phyloP scores from a whole-genome alignment of 2,797 vertebrate genomes.

The Lepilemur septentrionalis region DNA sequence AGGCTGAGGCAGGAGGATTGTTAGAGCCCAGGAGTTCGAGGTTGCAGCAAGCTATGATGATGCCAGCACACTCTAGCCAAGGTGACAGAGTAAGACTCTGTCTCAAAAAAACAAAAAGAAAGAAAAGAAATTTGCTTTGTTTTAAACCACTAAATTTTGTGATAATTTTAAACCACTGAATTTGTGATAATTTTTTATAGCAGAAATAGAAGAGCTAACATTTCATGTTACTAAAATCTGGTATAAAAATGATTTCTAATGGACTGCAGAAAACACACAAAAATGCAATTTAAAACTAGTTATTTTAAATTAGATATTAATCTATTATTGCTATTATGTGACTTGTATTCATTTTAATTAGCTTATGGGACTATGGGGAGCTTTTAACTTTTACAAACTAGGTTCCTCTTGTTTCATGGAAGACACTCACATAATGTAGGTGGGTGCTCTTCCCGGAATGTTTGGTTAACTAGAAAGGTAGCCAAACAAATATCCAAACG shows the following conservation, averaged over 20 bases:
- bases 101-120: not conserved
- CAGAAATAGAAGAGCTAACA: not conserved
- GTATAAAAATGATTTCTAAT: not conserved
- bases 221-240: not conserved
- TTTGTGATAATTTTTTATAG: not conserved
- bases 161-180: not conserved
- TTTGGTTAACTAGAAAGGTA: not conserved
- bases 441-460: not conserved
- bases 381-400: not conserved
- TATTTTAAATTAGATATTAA: constrained; percentile 55
- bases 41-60: not conserved
- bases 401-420: not conserved
- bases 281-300: not conserved
- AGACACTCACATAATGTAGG: not conserved
- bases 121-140: not conserved
- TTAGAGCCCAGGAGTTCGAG: too few relatives aligned
- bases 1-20: not conserved
- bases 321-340: not conserved
- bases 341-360: constrained; percentile 43
- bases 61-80: not conserved
- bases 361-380: not conserved
- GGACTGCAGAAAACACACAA: not conserved
- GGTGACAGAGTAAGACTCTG: not conserved
- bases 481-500: not conserved
- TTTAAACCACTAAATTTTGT: not conserved